phyloP scores from a whole-genome alignment of 2,888 invertebrate genomes.

The Agrotis puta region DNA sequence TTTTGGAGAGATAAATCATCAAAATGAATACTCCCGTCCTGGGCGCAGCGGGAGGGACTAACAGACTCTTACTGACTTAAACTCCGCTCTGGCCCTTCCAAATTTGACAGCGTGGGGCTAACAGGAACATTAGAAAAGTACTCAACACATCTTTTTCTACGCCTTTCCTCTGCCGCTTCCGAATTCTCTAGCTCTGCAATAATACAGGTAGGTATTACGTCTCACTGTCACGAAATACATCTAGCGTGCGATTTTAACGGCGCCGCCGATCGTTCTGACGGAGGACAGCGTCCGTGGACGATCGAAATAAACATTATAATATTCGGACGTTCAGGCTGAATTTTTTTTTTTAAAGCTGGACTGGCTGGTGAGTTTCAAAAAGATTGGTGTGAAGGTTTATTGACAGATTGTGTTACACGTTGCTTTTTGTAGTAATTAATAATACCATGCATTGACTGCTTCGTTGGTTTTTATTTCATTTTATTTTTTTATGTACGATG shows the following conservation, averaged over 20 bases:
- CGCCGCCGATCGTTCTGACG: conserved; percentile 56
- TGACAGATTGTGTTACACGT: neutral
- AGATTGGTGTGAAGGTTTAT: neutral
- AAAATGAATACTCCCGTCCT: too few relatives aligned
- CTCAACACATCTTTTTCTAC: neutral
- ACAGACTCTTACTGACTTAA: too few relatives aligned
- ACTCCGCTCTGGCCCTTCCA: too few relatives aligned
- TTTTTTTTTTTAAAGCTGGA: conserved; percentile 7
- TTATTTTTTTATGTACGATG: too few relatives aligned
- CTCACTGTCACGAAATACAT: conserved; percentile 79
- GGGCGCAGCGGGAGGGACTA: too few relatives aligned
- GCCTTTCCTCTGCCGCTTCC: conserved; percentile 19
- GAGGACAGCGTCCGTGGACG: conserved; percentile 46
- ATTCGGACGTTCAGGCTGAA: conserved; percentile 18
- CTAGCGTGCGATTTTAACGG: conserved; percentile 81
- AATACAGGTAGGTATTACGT: conserved; percentile 71
- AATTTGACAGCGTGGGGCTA: too few relatives aligned
- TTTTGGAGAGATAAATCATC: too few relatives aligned
- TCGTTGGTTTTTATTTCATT: too few relatives aligned
- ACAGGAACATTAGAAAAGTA: too few relatives aligned
- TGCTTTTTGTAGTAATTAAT: neutral
- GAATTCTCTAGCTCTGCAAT: conserved; percentile 53
- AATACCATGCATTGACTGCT: neutral
- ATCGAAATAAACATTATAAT: conserved; percentile 57
- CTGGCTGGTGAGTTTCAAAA: conserved; percentile 1